Evolutionary conservation across 2,113 vertebrate species (phyloP), one percentile per base, ranked within the genome.

Genomic region (Nannobrachium achirus): DNA sequence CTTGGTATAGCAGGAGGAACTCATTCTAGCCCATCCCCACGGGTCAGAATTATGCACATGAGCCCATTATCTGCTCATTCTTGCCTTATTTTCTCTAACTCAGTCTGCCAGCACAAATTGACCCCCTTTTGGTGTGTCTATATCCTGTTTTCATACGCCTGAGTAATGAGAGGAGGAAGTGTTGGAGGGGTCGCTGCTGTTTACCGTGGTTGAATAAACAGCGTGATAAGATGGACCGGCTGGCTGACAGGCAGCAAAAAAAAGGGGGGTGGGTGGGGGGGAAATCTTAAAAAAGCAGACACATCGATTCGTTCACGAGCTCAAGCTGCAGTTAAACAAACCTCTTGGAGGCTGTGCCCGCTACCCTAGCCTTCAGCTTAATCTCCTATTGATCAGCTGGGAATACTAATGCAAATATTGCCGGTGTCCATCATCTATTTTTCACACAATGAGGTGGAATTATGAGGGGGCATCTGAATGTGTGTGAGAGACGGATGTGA

Each of bases 21-120:
- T 66, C 71, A 81, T 66, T 75, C 76, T 86, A 82, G 80, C 74
- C 69, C 25, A 33, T 1, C 25, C 25, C 25, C 53, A 39, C 62
- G 56, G 81, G 85, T 86, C 82, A 78, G 73, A 86, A 76, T 86
- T 88, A 89, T 90, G 88, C 76, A 91, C 82, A 89, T 86, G 76
- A 89, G 84, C 44, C 84, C 66, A 90, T 92, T 90, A 90, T 88
- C 75, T 81, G 58, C 72, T 71, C 76, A 69, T 85, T 84, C 77
- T 48, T 66, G 59, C 44, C 53, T 74, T 76, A 62, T 62, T 60
- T 63, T 48, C 51, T 67, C 61, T 66, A 8, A 8, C 18, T 49
- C 45, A 13, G 62, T 56, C 56, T 74, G 50, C 38, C 48, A 8
- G 18, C 57, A 50, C 11, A 66, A 18, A 44, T 59, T 16, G 55